Evolutionary conservation across 2,797 vertebrate species (phyloP).

Genomic region (Smutsia temminckii): DNA sequence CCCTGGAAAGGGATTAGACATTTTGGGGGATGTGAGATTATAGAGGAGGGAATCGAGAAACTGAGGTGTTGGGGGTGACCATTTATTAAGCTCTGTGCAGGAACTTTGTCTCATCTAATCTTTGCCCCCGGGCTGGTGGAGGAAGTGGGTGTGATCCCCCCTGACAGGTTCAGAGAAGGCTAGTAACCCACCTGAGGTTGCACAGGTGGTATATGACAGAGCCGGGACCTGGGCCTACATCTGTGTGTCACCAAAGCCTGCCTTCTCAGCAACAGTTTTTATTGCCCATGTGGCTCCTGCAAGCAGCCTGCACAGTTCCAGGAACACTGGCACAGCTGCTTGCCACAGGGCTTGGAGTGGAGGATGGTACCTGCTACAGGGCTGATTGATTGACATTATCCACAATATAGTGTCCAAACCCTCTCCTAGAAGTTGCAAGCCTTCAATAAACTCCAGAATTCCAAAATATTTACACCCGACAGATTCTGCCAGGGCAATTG

Average conservation of each 20-base stretch:
- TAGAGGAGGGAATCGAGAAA: background rate
- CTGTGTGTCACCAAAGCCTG: background rate
- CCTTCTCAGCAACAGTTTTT: background rate
- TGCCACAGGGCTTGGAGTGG: background rate
- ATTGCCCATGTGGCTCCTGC: background rate
- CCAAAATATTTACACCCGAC: background rate
- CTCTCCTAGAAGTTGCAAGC: background rate
- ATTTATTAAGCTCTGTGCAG: background rate
- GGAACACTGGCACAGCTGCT: background rate
- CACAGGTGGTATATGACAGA: background rate
- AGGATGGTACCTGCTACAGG: background rate
- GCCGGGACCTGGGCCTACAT: accelerated
- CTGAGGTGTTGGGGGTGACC: accelerated
- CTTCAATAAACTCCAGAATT: background rate
- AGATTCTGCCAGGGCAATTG: background rate
- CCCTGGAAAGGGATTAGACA: background rate
- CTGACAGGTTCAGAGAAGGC: background rate
- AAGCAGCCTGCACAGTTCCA: background rate
- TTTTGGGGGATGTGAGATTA: no score
- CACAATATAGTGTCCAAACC: background rate
- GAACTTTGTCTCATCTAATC: background rate
- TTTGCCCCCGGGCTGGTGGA: background rate
- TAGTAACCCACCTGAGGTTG: background rate
- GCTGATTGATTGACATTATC: background rate
- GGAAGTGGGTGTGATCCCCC: no score